Conservation (phyloP, 2,113 vertebrate genomes). For the Sclerurus mexicanus region DNA sequence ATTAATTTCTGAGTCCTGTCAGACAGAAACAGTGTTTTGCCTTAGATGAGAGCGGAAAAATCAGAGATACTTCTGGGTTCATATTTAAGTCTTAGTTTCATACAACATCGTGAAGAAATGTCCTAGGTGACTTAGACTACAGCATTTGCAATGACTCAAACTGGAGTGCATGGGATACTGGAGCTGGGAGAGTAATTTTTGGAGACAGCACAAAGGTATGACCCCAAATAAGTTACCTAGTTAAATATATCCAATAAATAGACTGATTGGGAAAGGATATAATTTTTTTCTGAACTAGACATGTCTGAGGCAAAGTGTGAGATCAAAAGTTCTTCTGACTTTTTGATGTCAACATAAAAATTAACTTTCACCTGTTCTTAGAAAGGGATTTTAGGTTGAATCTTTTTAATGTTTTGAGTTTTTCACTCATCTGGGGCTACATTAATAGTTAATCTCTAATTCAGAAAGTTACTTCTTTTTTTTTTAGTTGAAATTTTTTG, state of each 20-base stretch:
- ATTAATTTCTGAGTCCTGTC: not conserved
- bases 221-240: not conserved
- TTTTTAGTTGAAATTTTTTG: not conserved
- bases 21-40: not conserved
- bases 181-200: not conserved
- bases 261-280: not conserved
- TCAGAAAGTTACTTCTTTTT: not conserved
- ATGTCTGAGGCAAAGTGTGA: not conserved
- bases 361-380: not conserved
- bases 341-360: not conserved
- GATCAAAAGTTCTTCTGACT: not conserved
- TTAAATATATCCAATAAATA: not conserved
- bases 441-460: not conserved
- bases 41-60: not conserved
- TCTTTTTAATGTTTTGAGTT: not conserved
- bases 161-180: not conserved
- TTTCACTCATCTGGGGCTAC: not conserved
- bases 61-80: not conserved
- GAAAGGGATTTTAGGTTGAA: not conserved
- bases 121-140: not conserved
- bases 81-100: not conserved
- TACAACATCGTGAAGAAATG: not conserved
- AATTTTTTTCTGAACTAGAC: not conserved
- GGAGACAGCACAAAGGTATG: conserved; percentile 7
- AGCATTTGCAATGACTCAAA: not conserved